Evolutionary conservation across 2,797 vertebrate species (phyloP), one percentile per base, ranked within the genome.

Genomic region (Sebastes wilsoni): DNA sequence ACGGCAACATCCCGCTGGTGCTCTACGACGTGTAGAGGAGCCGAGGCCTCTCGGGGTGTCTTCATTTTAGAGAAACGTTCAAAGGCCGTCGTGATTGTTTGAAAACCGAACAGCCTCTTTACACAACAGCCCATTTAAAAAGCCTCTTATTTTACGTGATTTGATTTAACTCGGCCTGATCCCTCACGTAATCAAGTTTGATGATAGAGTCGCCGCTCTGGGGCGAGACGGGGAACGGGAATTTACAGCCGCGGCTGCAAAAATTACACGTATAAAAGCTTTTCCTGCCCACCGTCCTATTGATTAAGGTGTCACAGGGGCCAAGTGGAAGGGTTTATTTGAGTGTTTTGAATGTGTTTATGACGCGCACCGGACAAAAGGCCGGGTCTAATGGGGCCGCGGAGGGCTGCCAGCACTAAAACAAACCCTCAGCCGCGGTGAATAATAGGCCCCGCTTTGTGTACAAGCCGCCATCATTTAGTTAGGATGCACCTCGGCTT

Each of bases 11-110:
- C 80, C 89, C 97, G 7, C 82, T 94, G 27, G 97, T 97, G 34
- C 95, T 99, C 22, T 85, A 76, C 1, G 88, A 91, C 4, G 96
- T 99, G 88, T 99, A 97, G 97, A 97, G 75, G 92, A 96, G 93
- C 8, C 92, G 95, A 86, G 98, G 98, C 66, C 75, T 98, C 22
- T 56, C 93, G 0, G 98, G 98, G 98, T 12, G 16, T 70, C 56
- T 61, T 65, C 22, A 11, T 56, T 75, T 70, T 4, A 20, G 34
- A 58, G 34, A 81, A 54, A 52, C 9, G 38, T 66, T 70, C 23
- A 38, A 28, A 71, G 67, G 34, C 73, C 16, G 1, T 5, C 1
- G 18, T 16, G 72, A 70, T 54, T 54, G 72, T 70, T 60, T 70
- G 46, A 8, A 76, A 85, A 67, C 55, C 28, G 18, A 73, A 82